These are phyloP conservation scores for Trachymyrmex cornetzi DNA, from an alignment of 1,140 invertebrate genomes.

Conservation along the genomic window DNA sequence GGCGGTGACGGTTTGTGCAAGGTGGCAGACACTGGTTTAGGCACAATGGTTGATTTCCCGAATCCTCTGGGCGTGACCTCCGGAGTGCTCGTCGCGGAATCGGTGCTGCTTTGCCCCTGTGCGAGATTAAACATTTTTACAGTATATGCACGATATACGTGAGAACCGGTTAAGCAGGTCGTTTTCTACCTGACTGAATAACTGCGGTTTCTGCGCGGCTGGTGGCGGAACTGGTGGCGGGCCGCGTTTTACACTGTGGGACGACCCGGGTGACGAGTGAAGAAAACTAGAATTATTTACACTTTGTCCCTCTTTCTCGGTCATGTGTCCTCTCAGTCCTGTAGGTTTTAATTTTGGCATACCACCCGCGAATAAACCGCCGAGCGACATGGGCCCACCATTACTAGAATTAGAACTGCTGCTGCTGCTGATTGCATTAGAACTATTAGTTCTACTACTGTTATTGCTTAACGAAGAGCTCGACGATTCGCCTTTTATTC, in stretches of 20 bases:
- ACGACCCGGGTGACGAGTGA: conserved; percentile 67
- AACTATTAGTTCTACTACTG: conserved; percentile 77
- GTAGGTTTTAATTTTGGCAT: conserved; percentile 95
- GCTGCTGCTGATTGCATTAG: conserved; percentile 83
- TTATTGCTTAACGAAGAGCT: conserved; percentile 74
- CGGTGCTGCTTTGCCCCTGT: conserved; percentile 53
- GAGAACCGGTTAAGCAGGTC: background rate
- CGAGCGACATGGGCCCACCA: conserved; percentile 88
- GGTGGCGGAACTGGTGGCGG: conserved; percentile 87
- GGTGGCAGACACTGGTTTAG: conserved; percentile 85
- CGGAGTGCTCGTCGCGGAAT: conserved; percentile 65
- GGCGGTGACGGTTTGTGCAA: conserved; percentile 86
- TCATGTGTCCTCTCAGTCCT: conserved; percentile 86
- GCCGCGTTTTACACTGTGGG: conserved; percentile 84
- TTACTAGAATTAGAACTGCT: conserved; percentile 78
- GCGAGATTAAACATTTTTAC: conserved; percentile 45
- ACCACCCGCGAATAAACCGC: conserved; percentile 94
- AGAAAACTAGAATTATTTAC: conserved; percentile 75
- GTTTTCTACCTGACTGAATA: conserved; percentile 77
- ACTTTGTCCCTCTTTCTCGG: conserved; percentile 79
- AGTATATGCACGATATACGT: background rate
- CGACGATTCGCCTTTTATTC: conserved; percentile 82
- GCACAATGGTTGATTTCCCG: conserved; percentile 87
- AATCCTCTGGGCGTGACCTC: conserved; percentile 80
- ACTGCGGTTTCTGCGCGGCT: conserved; percentile 86